These are phyloP conservation scores for Amphimallon solstitiale DNA, from an alignment of 2,888 invertebrate genomes.

Conservation along the genomic window DNA sequence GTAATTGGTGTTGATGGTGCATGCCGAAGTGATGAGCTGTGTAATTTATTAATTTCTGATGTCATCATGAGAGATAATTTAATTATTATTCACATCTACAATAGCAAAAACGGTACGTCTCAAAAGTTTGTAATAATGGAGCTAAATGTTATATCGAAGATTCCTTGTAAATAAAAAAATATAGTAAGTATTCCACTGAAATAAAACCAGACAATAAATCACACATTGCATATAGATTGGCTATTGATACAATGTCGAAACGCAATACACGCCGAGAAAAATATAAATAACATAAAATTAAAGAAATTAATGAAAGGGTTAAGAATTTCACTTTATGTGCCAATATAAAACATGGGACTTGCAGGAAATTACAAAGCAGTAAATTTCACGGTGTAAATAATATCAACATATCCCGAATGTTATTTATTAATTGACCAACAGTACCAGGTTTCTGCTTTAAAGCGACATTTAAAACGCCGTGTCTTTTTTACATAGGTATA, in stretches of 20 bases:
- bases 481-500: slow-evolving; percentile 9
- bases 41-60: too few relatives aligned
- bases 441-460: slow-evolving; percentile 15
- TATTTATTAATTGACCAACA: slow-evolving; percentile 32
- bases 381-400: not conserved
- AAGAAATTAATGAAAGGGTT: not conserved
- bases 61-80: too few relatives aligned
- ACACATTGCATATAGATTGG: not conserved
- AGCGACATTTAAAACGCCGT: slow-evolving; percentile 7
- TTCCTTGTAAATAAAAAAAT: too few relatives aligned
- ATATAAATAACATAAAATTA: not conserved
- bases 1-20: too few relatives aligned
- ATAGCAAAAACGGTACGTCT: too few relatives aligned
- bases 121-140: too few relatives aligned
- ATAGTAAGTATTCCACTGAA: not conserved
- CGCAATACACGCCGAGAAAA: not conserved
- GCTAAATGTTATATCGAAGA: too few relatives aligned
- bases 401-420: not conserved
- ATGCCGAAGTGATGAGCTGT: too few relatives aligned
- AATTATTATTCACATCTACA: too few relatives aligned
- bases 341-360: too few relatives aligned
- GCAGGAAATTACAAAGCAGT: not conserved
- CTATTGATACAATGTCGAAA: too few relatives aligned
- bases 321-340: too few relatives aligned
- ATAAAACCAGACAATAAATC: not conserved